Evolutionary conservation across 2,113 vertebrate species (phyloP).

Genomic region (Haliaeetus leucogaster): DNA sequence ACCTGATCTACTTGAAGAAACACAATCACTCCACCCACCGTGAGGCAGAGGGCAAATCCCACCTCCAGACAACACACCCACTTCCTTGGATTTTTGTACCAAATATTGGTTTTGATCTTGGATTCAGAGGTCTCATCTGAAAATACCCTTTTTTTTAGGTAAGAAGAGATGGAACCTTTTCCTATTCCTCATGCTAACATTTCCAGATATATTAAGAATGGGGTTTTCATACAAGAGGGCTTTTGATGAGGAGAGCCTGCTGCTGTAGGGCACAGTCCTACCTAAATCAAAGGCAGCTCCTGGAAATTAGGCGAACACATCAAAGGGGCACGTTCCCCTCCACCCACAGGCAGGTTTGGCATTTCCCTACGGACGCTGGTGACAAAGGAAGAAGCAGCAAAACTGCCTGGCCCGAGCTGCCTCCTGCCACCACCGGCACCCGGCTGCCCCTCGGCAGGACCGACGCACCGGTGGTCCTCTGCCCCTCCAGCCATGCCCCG

Average conservation of each 20-base stretch:
- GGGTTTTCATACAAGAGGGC: background rate
- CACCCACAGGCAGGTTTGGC: background rate
- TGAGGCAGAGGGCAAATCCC: background rate
- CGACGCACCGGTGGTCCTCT: accelerated
- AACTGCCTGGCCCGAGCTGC: background rate
- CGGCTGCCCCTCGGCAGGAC: background rate
- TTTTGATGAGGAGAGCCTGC: background rate
- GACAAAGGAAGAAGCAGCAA: background rate
- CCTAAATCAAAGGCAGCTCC: background rate
- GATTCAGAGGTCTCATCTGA: background rate
- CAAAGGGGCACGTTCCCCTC: background rate
- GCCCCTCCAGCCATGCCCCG: background rate
- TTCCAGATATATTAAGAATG: background rate
- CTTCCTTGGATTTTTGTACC: background rate
- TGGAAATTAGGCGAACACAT: background rate
- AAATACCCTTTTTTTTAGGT: background rate
- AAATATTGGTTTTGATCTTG: background rate
- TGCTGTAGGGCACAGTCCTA: background rate
- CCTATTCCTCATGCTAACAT: background rate
- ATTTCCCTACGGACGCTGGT: accelerated
- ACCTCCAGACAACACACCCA: background rate
- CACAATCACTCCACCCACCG: background rate
- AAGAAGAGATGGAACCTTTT: background rate
- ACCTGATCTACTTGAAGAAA: background rate
- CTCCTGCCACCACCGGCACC: background rate